Percentiles rank a stretch among this genome's conserved stretches.
phyloP scores from a whole-genome alignment of 2,797 vertebrate species.

The Myripristis jacobus region DNA sequence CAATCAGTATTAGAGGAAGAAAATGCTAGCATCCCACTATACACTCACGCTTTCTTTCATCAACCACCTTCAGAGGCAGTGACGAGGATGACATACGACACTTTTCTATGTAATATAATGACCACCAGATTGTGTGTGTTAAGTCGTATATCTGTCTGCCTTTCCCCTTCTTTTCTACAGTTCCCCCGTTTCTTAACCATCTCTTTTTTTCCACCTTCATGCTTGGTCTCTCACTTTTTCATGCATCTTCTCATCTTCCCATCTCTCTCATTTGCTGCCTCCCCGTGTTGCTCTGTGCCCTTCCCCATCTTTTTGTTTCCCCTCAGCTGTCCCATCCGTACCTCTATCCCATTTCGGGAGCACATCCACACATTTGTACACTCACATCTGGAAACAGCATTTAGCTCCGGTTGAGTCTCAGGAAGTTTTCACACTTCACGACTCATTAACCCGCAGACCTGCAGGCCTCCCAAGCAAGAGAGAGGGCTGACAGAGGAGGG shows the following conservation, averaged over 20 bases:
- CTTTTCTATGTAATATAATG: conserved; percentile 2
- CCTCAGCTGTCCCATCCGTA: conserved; percentile 1
- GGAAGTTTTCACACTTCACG: conserved; percentile 98
- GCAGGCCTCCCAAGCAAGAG: conserved; percentile 62
- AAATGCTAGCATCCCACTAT: conserved; percentile 1
- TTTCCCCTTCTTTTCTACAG: neutral
- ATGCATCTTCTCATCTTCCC: no score
- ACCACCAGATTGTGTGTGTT: neutral
- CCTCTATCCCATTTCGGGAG: conserved; percentile 49
- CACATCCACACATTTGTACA: conserved; percentile 57
- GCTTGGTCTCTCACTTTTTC: neutral
- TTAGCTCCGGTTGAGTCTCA: conserved; percentile 83
- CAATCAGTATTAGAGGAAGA: conserved; percentile 18
- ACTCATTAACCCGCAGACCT: conserved; percentile 89
- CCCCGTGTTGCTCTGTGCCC: neutral
- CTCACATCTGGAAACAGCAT: conserved; percentile 91
- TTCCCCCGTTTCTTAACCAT: neutral
- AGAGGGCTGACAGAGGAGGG: conserved; percentile 44
- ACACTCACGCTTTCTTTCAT: neutral
- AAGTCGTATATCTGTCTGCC: neutral
- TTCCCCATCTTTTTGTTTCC: neutral
- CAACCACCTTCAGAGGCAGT: neutral
- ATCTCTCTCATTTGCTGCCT: neutral
- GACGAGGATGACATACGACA: conserved; percentile 1
- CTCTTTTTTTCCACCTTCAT: neutral